Evolutionary conservation across 2,113 vertebrate species (phyloP).

Genomic region (Mystacornis crossleyi): DNA sequence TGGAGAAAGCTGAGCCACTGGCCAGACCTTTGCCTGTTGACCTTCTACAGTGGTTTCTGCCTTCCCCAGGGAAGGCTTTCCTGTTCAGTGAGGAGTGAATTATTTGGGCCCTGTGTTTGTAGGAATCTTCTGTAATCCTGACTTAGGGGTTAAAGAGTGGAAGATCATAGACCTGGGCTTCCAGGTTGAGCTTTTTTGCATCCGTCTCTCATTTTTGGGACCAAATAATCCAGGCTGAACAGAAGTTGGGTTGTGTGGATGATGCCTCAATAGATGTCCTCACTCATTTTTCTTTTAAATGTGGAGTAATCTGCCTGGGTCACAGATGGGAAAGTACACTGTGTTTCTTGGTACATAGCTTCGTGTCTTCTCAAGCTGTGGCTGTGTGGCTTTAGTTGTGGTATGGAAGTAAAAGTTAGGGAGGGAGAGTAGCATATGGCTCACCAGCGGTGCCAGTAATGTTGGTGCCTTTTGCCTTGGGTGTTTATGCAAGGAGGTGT

Average conservation of each 20-base stretch:
- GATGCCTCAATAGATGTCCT: neutral
- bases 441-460: neutral
- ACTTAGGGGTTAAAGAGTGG: neutral
- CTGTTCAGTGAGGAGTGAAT: neutral
- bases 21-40: neutral
- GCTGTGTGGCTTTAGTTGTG: fast-evolving
- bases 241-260: neutral
- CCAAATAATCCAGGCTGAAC: neutral
- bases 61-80: neutral
- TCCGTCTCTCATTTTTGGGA: neutral
- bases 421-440: neutral
- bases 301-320: neutral
- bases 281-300: fast-evolving
- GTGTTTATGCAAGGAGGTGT: neutral
- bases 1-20: neutral
- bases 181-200: neutral
- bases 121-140: neutral
- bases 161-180: neutral
- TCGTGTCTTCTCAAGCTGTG: fast-evolving
- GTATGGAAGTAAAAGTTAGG: neutral
- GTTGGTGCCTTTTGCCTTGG: fast-evolving
- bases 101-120: neutral
- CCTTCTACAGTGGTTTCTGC: neutral
- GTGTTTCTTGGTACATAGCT: neutral
- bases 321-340: neutral